Conservation (phyloP, 2,888 invertebrate species). For the Callyntrura sp. region DNA sequence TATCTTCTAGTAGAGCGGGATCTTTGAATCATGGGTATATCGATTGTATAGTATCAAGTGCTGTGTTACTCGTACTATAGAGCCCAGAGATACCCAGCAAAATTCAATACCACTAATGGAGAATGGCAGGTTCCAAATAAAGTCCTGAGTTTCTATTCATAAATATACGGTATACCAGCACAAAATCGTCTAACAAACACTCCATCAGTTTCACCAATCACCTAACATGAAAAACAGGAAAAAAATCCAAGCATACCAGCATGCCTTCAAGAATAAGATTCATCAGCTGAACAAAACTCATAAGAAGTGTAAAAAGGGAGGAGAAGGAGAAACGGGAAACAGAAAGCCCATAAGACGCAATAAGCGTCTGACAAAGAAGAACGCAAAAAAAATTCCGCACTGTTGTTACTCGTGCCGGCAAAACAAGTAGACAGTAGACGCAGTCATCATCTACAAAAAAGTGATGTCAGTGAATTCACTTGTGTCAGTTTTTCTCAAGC, state of each 20-base stretch:
- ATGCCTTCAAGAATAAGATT: neutral
- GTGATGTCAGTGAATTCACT: neutral
- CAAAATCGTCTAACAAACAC: conserved; percentile 36
- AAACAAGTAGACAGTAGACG: conserved; percentile 44
- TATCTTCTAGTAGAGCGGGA: too few species aligned
- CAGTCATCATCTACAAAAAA: conserved; percentile 24
- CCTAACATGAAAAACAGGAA: neutral
- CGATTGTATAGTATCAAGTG: too few species aligned
- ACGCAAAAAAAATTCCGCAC: neutral
- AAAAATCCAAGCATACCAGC: conserved; percentile 4
- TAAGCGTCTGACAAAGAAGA: conserved; percentile 36
- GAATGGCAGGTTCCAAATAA: too few species aligned
- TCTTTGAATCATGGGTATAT: too few species aligned
- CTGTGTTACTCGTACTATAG: too few species aligned
- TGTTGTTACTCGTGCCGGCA: conserved; percentile 10
- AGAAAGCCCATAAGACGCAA: conserved; percentile 26
- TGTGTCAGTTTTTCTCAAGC: neutral
- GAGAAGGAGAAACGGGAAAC: conserved; percentile 14
- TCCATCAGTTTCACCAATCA: conserved; percentile 48
- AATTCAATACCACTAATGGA: too few species aligned
- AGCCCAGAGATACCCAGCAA: too few species aligned
- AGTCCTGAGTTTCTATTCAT: too few species aligned
- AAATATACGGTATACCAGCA: too few species aligned
- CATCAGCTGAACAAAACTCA: conserved; percentile 35
- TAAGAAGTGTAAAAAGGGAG: conserved; percentile 5